Evolutionary conservation across 1,140 invertebrate genomes (phyloP).

Genomic region (Neodiprion lecontei): DNA sequence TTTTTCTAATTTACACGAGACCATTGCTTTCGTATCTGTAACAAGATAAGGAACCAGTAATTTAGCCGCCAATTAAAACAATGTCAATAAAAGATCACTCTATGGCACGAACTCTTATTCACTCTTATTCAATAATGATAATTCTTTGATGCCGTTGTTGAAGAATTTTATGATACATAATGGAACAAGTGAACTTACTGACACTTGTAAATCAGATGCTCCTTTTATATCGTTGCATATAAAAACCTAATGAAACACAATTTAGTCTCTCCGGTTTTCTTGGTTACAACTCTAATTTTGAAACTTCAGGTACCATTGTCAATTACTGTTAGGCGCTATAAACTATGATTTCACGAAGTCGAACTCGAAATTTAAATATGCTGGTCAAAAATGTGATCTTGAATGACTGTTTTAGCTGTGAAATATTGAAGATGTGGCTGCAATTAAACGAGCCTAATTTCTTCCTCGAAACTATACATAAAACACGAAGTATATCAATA

Average conservation of each 20-base stretch:
- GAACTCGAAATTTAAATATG: background rate
- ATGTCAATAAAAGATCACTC: slow-evolving; percentile 41
- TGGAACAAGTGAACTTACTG: background rate
- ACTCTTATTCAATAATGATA: slow-evolving; percentile 22
- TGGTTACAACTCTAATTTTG: background rate
- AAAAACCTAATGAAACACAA: background rate
- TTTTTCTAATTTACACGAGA: background rate
- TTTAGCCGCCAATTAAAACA: slow-evolving; percentile 12
- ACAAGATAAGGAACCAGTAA: background rate
- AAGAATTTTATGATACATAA: background rate
- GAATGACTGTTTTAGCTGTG: no score
- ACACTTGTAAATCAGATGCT: background rate
- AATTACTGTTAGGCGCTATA: background rate
- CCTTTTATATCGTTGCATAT: background rate
- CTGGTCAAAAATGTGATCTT: background rate
- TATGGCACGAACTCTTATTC: slow-evolving; percentile 46
- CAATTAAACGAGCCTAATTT: background rate
- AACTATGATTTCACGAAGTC: background rate
- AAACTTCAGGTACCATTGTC: background rate
- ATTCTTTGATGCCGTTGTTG: background rate
- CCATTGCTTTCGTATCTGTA: slow-evolving; percentile 28
- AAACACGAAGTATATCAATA: background rate
- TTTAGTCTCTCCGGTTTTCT: background rate
- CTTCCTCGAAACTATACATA: background rate
- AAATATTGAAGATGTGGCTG: no score